phyloP scores from a whole-genome alignment of 2,113 vertebrate species.

The Origma solitaria region DNA sequence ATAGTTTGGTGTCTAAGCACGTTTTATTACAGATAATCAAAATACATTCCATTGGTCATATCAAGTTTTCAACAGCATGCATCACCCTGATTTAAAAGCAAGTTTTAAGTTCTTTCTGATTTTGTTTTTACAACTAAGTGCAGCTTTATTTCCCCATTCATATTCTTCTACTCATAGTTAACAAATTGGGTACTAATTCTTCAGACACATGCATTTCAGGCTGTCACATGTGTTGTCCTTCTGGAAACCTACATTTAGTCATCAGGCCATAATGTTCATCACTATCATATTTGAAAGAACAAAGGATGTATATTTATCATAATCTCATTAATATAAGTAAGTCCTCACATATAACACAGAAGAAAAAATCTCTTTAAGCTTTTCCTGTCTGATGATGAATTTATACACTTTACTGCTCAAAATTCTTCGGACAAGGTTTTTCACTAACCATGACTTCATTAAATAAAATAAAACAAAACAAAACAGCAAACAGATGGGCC shows the following conservation, averaged over 20 bases:
- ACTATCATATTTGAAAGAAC: neutral
- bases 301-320: neutral
- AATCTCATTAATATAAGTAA: neutral
- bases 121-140: neutral
- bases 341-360: neutral
- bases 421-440: neutral
- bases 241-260: neutral
- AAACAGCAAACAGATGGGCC: neutral
- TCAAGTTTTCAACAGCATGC: neutral
- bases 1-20: neutral
- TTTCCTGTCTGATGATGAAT: neutral
- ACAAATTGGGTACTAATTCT: neutral
- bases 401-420: neutral
- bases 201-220: neutral
- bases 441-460: neutral
- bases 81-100: neutral
- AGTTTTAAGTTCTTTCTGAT: neutral
- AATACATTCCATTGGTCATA: neutral
- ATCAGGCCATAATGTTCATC: neutral
- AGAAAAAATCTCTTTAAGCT: neutral
- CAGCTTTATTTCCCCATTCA: neutral
- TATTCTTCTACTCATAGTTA: neutral
- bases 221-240: neutral
- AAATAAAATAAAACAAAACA: neutral
- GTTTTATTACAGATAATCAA: neutral